A percentile compares a stretch with the other conserved stretches of the same genome.
Evolutionary conservation across 2,797 vertebrate genomes (phyloP).

Genomic region (Galago senegalensis): DNA sequence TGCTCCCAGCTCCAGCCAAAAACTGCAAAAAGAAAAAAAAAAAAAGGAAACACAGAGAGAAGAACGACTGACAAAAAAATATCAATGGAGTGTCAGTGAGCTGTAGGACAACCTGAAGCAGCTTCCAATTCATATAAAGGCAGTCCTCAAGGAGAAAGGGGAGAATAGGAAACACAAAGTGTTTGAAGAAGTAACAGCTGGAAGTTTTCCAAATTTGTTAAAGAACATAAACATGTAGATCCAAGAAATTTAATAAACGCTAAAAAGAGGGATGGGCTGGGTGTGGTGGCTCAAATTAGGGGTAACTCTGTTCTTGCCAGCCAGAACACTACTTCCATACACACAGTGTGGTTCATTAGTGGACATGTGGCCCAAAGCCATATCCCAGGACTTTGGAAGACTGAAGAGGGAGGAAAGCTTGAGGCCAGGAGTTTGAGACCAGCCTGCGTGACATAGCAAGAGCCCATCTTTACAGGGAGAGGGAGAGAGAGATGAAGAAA

Average conservation of each 20-base stretch:
- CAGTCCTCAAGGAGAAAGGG: not conserved
- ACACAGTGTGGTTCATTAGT: too few relatives aligned
- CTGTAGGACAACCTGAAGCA: not conserved
- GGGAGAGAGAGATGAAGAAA: constrained; percentile 17
- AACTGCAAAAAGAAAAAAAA: too few relatives aligned
- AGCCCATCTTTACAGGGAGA: not conserved
- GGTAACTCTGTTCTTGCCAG: too few relatives aligned
- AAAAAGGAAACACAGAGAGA: constrained; percentile 43
- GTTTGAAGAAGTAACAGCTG: constrained; percentile 22
- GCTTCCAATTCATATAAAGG: not conserved
- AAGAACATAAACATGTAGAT: not conserved
- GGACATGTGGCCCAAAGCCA: too few relatives aligned
- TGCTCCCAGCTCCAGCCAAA: too few relatives aligned
- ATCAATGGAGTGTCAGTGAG: not conserved
- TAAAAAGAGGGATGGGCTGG: not conserved
- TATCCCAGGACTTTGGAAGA: not conserved
- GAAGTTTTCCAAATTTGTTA: not conserved
- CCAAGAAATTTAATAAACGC: not conserved
- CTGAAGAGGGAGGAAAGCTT: not conserved
- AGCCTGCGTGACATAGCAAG: not conserved
- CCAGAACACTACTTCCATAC: too few relatives aligned
- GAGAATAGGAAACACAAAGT: not conserved
- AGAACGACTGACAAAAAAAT: not conserved
- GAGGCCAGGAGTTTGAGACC: not conserved
- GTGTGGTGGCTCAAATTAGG: not conserved